Base-by-base conservation (phyloP, 2,113 vertebrate species). In the Monopterus albus region DNA sequence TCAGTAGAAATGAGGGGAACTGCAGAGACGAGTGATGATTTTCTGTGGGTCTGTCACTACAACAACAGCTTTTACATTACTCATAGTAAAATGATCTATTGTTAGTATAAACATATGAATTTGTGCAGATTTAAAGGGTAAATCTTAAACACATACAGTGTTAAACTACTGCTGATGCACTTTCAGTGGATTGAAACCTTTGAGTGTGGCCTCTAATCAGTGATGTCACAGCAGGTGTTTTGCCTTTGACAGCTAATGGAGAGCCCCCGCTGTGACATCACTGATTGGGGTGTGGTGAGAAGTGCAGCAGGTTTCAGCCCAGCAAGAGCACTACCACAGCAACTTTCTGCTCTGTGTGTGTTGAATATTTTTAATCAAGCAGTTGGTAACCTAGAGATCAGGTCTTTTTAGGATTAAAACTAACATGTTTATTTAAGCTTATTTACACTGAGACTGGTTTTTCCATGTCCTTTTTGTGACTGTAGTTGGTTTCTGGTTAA, bases 281-380 rank as follows among this genome's bases (percentile, higher is more conserved):
- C 77, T 87, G 85, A 89, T 86, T 89, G 68, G 72, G 75, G 43
- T 28, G 67, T 69, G 53, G 69, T 58, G 46, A 52, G 62, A 65
- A 72, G 61, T 58, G 49, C 49, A 50, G 52, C 64, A 49, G 6
- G 62, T 78, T 69, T 49, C 17, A 23, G 25, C 53, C 31, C 57
- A 43, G 51, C 20, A 2, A 55, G 57, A 68, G 43, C 49, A 2
- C 31, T 4, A 26, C 53, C 21, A 35, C 29, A 7, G 29, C 5
- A 47, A 13, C 15, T 38, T 61, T 33, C 43, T 66, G 46, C 70
- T 51, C 69, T 25, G 63, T 49, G 68, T 71, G 52, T 3, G 58
- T 28, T 10, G 3, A 49, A 40, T 45, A 13, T 46, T 61, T 64
- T 28, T 42, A 55, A 75, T 42, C 25, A 75, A 46, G 39, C 31